Evolutionary conservation across 2,797 vertebrate species (phyloP), one percentile per base, ranked within the genome.

Genomic region (Amphiprion clarkii): DNA sequence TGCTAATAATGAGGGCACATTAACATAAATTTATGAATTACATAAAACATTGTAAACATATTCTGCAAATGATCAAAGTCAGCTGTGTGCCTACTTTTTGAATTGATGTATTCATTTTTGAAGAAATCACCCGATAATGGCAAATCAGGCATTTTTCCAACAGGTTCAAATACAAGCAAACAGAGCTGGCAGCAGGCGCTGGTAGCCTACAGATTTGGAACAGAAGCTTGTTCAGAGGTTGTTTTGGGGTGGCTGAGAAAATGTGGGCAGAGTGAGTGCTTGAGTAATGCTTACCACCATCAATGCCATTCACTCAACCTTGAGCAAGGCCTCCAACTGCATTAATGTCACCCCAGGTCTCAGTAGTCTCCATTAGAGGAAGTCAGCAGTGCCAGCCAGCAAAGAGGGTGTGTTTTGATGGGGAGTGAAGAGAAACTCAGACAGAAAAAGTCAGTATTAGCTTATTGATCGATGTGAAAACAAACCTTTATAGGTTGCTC

Each of bases 1-100:
- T 68, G 53, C 64, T 76, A 72, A 17, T 81, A 76, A 85, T 57
- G 55, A 81, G 62, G 70, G 51, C 78, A 85, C 78, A 82, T 85
- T 79, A 81, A 84, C 36, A 70, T 57, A 31, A 54, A 78, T 48
- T 85, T 72, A 74, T 53, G 21, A 79, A 53, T 65, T 59, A 44
- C 42, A 60, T 71, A 65, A 69, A 27, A 63, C n/a, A 19, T 55
- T 53, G 23, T 51, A 4, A 78, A n/a, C 29, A 39, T 49, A 61
- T 67, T 54, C 13, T 55, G 12, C 16, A 64, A 60, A 67, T 54
- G 3, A 63, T 56, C 52, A 4, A 64, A 67, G 42, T 27, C 9
- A 56, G 53, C 11, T 5, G 4, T 48, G 10, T 9, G 13, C 21
- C 33, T 40, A 7, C 46, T n/a, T 60, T 54, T 36, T 56, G 27